A percentile compares a stretch with the other conserved stretches of the same genome.
phyloP scores from a whole-genome alignment of 2,113 vertebrate genomes.

The Gymnarchus niloticus region DNA sequence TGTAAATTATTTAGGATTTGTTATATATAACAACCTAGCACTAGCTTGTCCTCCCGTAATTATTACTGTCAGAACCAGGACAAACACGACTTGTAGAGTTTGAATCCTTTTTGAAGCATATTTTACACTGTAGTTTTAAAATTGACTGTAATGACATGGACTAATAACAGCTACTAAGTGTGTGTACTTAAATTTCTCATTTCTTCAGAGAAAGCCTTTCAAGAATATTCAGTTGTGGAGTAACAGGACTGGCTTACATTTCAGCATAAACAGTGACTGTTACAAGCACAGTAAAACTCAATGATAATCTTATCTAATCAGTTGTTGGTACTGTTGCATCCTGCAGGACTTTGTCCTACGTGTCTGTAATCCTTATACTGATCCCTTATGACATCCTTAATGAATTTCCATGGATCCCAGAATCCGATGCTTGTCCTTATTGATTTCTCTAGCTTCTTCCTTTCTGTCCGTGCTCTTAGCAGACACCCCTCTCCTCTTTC shows the following conservation, averaged over 20 bases:
- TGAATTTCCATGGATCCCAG: background rate
- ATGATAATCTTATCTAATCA: background rate
- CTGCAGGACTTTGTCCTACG: background rate
- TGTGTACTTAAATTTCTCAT: background rate
- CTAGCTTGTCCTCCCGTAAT: background rate
- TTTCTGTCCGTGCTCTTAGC: background rate
- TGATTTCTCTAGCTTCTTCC: background rate
- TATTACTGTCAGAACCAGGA: background rate
- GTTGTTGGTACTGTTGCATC: background rate
- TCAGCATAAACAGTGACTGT: background rate
- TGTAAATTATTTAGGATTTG: background rate
- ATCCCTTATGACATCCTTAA: background rate
- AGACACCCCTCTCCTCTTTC: background rate
- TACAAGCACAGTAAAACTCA: background rate
- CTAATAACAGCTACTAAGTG: background rate
- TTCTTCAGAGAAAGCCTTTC: background rate
- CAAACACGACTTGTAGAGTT: background rate
- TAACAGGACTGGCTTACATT: background rate
- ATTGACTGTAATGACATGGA: background rate
- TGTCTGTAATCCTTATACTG: background rate
- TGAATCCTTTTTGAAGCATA: background rate
- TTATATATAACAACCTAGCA: background rate
- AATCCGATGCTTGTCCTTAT: background rate
- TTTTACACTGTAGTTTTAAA: background rate
- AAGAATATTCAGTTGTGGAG: background rate